phyloP scores from a whole-genome alignment of 2,113 vertebrate genomes.

The Erpornis zantholeuca region DNA sequence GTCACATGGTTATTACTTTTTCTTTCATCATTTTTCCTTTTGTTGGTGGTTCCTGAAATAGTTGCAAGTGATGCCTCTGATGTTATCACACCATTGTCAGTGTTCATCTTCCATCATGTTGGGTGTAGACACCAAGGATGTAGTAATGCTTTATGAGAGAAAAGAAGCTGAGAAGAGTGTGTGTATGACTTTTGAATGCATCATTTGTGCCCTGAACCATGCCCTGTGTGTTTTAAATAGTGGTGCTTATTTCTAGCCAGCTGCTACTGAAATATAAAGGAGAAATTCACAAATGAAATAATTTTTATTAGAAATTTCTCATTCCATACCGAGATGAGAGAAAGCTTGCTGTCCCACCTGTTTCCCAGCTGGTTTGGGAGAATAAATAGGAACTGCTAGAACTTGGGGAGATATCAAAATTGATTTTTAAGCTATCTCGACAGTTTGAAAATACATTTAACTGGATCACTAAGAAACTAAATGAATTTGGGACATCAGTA shows the following conservation, averaged over 20 bases:
- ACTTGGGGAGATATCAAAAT: neutral
- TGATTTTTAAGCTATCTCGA: neutral
- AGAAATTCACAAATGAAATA: neutral
- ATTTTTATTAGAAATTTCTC: neutral
- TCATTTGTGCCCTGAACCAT: neutral
- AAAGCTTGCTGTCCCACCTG: neutral
- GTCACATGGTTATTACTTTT: neutral
- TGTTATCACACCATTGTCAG: neutral
- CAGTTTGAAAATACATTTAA: slow-evolving; percentile 6
- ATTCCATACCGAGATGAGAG: neutral
- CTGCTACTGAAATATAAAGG: neutral
- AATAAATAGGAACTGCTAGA: neutral
- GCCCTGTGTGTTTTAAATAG: neutral
- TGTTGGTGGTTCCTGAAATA: neutral
- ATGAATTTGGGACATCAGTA: neutral
- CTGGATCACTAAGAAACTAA: neutral
- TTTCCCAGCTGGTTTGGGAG: neutral
- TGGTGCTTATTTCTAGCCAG: neutral
- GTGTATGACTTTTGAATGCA: neutral
- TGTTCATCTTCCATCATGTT: neutral
- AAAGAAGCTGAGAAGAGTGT: neutral
- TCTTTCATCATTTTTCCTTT: neutral
- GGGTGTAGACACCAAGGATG: neutral
- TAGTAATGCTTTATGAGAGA: neutral
- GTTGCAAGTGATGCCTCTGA: neutral